Conservation (phyloP, 2,888 invertebrate genomes). For the Ophion obscuratus region DNA sequence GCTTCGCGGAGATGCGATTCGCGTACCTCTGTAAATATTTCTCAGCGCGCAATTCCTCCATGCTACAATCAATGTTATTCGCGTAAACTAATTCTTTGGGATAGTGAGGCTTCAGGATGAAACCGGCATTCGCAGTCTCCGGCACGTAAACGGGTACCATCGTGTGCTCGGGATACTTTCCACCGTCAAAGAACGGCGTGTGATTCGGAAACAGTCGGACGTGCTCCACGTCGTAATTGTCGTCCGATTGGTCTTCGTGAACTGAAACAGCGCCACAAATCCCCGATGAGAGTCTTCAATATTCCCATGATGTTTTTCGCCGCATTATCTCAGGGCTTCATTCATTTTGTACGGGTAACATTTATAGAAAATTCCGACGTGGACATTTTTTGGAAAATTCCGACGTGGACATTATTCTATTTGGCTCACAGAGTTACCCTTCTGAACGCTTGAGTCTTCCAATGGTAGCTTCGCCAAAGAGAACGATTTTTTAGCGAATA, state of each 20-base stretch:
- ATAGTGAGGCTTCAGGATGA: slow-evolving; percentile 79
- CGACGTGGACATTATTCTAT: too few relatives aligned
- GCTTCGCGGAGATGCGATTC: not conserved
- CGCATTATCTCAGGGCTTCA: not conserved
- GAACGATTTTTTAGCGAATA: too few relatives aligned
- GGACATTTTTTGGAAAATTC: too few relatives aligned
- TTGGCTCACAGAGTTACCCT: too few relatives aligned
- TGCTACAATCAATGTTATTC: slow-evolving; percentile 89
- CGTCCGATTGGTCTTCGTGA: slow-evolving; percentile 86
- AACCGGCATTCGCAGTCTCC: slow-evolving; percentile 73
- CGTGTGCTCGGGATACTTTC: slow-evolving; percentile 76
- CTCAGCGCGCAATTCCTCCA: slow-evolving; percentile 91
- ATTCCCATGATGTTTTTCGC: not conserved
- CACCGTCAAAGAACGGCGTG: slow-evolving; percentile 77
- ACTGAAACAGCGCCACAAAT: slow-evolving; percentile 83
- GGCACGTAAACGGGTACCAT: slow-evolving; percentile 78
- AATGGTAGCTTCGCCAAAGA: too few relatives aligned
- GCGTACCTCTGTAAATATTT: slow-evolving; percentile 84
- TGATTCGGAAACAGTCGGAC: slow-evolving; percentile 80
- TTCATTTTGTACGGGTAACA: not conserved
- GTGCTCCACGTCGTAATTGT: slow-evolving; percentile 74
- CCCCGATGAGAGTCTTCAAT: not conserved
- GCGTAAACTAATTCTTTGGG: slow-evolving; percentile 85
- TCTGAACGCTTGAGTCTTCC: too few relatives aligned
- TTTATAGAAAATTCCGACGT: too few relatives aligned